These are phyloP conservation scores for Edolisoma coerulescens DNA, from an alignment of 2,113 vertebrate species.

Conservation along the genomic window DNA sequence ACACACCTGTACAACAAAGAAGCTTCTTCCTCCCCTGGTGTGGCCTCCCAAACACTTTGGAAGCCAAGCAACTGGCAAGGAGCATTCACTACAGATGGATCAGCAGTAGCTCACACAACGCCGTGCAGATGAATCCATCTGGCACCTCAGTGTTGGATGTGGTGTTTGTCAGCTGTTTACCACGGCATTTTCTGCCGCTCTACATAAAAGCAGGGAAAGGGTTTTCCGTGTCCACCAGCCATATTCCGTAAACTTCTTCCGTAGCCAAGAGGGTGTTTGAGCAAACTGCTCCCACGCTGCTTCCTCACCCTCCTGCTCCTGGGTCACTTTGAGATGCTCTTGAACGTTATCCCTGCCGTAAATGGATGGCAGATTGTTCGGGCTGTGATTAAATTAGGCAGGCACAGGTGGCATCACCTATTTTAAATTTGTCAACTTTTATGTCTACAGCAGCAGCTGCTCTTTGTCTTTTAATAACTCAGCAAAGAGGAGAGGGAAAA, in stretches of 20 bases:
- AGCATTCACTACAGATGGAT: not conserved
- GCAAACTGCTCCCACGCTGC: not conserved
- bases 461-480: not conserved
- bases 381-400: slow-evolving; percentile 4
- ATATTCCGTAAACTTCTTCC: not conserved
- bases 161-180: not conserved
- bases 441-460: not conserved
- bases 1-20: not conserved
- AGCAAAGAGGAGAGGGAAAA: not conserved
- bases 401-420: slow-evolving; percentile 42
- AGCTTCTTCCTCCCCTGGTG: not conserved
- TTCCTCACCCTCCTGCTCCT: not conserved
- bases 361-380: slow-evolving; percentile 15
- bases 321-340: not conserved
- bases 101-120: not conserved
- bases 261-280: not conserved
- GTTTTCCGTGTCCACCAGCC: not conserved
- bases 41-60: not conserved
- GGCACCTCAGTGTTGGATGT: not conserved
- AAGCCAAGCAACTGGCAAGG: slow-evolving; percentile 16
- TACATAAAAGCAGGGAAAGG: not conserved
- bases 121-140: not conserved
- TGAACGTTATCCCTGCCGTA: not conserved
- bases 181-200: not conserved
- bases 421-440: slow-evolving; percentile 25